A percentile compares a stretch with the other conserved stretches of the same genome.
phyloP scores from a whole-genome alignment of 1,140 invertebrate genomes.

The Apis dorsata region DNA sequence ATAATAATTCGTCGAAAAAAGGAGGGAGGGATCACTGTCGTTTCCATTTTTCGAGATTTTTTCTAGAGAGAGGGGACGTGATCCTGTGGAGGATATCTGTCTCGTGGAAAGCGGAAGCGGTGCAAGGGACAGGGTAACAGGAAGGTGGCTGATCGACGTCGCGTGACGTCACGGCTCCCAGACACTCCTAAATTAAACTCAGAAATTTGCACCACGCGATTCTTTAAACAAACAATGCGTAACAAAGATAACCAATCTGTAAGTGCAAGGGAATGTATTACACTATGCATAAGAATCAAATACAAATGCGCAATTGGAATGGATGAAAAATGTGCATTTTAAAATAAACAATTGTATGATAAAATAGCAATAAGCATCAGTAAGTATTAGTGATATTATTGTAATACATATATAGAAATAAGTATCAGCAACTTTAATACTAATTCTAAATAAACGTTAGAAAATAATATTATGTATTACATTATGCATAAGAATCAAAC shows the following conservation, averaged over 20 bases:
- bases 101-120: neutral
- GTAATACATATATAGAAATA: too few relatives aligned
- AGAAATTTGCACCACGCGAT: neutral
- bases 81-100: neutral
- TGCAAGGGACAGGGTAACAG: neutral
- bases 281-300: neutral
- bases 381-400: too few relatives aligned
- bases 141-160: neutral
- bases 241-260: neutral
- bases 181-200: conserved; percentile 4
- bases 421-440: too few relatives aligned
- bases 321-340: too few relatives aligned
- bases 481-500: too few relatives aligned
- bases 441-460: too few relatives aligned
- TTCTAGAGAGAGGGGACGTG: neutral
- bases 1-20: neutral
- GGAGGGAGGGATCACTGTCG: too few relatives aligned
- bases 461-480: too few relatives aligned
- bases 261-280: neutral
- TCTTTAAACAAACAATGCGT: conserved; percentile 8
- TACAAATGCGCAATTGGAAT: too few relatives aligned
- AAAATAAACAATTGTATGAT: neutral
- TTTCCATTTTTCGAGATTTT: neutral
- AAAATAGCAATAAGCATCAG: too few relatives aligned
- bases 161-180: neutral